Evolutionary conservation across 2,797 vertebrate species (phyloP).

Genomic region (Botia almorhae): DNA sequence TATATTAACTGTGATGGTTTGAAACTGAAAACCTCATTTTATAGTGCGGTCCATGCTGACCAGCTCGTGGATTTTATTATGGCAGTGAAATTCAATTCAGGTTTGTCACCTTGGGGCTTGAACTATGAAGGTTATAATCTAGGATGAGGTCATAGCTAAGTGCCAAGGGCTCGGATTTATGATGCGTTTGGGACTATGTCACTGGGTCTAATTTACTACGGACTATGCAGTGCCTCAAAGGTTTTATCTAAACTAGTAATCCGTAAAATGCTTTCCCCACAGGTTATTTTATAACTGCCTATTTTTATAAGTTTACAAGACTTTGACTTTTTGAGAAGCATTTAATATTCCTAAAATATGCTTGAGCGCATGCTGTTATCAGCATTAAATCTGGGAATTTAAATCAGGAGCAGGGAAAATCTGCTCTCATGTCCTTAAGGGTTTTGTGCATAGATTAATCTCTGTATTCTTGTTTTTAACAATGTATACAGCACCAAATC

Average conservation of each 20-base stretch:
- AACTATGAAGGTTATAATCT: slow-evolving; percentile 17
- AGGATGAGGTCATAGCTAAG: slow-evolving; percentile 24
- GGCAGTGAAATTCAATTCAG: slow-evolving; percentile 15
- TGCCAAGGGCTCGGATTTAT: slow-evolving; percentile 33
- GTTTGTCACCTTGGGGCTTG: not conserved
- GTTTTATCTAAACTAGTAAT: slow-evolving; percentile 12
- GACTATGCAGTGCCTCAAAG: slow-evolving; percentile 2
- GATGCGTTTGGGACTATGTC: slow-evolving; percentile 12
- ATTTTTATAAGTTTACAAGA: not conserved
- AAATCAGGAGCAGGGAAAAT: not conserved
- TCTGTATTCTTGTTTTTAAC: not conserved
- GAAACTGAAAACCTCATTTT: not conserved
- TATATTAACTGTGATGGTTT: not conserved
- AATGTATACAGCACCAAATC: not conserved
- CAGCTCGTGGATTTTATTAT: slow-evolving; percentile 1
- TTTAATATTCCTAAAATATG: not conserved
- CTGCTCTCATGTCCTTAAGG: not conserved
- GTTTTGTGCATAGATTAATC: not conserved
- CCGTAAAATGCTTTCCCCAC: not conserved
- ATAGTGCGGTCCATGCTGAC: not conserved
- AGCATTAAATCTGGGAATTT: slow-evolving; percentile 2
- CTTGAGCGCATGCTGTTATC: not conserved
- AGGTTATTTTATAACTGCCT: slow-evolving; percentile 9
- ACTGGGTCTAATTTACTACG: slow-evolving; percentile 23
- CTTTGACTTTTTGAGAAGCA: not conserved